Conservation (phyloP, 2,888 invertebrate species). For the Drosophila demipolita region DNA sequence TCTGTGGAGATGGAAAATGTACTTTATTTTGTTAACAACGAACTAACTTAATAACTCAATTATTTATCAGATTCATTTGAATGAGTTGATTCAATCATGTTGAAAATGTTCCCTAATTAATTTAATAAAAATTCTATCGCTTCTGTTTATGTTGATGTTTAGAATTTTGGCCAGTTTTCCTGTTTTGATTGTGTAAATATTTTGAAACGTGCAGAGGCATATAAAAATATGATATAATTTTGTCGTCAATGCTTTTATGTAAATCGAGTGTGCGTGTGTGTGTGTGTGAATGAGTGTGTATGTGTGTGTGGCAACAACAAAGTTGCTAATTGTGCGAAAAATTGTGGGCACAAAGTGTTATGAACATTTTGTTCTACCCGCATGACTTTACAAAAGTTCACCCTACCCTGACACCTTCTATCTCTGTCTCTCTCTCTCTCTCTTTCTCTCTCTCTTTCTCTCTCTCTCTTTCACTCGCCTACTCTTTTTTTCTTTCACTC, state of each 20-base stretch:
- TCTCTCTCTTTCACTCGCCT: not conserved
- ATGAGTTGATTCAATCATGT: not conserved
- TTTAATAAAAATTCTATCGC: constrained; percentile 3
- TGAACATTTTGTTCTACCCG: constrained; percentile 55
- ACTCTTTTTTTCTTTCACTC: not conserved
- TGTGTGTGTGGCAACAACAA: constrained; percentile 33
- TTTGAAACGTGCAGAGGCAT: constrained; percentile 53
- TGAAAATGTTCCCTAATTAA: constrained; percentile 31
- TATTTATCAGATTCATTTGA: not conserved
- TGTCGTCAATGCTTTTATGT: constrained; percentile 47
- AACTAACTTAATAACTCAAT: not conserved
- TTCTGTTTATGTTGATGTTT: constrained; percentile 38
- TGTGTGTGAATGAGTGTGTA: not conserved
- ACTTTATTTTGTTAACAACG: not conserved
- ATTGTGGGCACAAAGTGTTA: constrained; percentile 64
- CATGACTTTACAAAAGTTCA: constrained; percentile 33
- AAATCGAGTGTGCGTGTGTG: constrained; percentile 34
- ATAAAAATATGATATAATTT: constrained; percentile 40
- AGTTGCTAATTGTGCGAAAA: constrained; percentile 71
- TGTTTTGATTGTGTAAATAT: constrained; percentile 33
- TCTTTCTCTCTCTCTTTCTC: not conserved
- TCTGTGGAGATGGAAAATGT: not conserved
- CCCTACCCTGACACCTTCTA: not conserved
- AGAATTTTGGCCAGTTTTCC: constrained; percentile 29
- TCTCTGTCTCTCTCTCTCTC: not conserved